phyloP scores from a whole-genome alignment of 2,113 vertebrate species.

The Arenaria interpres region DNA sequence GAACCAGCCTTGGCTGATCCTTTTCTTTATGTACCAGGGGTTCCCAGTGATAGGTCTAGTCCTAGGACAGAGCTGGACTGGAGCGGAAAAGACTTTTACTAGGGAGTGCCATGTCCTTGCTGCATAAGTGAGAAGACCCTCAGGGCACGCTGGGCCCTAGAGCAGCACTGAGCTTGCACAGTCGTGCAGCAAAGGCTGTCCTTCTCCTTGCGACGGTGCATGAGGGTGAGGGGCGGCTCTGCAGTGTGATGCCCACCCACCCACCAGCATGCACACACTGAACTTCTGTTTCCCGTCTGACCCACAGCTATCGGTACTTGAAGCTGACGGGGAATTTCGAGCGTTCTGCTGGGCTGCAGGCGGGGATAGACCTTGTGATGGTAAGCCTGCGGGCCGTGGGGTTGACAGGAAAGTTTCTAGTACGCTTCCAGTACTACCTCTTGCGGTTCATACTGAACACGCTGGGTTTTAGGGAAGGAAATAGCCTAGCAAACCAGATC shows the following conservation, averaged over 20 bases:
- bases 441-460: background rate
- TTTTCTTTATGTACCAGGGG: background rate
- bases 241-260: fast-evolving
- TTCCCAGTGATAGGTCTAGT: background rate
- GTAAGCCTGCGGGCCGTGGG: conserved; percentile 65
- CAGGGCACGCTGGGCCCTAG: background rate
- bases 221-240: fast-evolving
- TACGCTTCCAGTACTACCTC: background rate
- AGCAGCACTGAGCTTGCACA: background rate
- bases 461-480: background rate
- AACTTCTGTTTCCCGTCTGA: background rate
- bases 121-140: background rate
- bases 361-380: conserved; percentile 85
- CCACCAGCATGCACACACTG: fast-evolving
- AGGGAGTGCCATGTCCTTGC: background rate
- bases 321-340: conserved; percentile 90
- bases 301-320: conserved; percentile 83
- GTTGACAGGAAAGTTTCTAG: background rate
- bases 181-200: background rate
- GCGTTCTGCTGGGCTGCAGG: conserved; percentile 92
- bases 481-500: background rate
- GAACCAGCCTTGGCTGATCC: background rate
- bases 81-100: background rate
- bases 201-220: background rate
- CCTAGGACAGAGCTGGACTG: background rate